Base-by-base conservation (phyloP, 2,888 invertebrate species). In the Sminthurinus aureus region DNA sequence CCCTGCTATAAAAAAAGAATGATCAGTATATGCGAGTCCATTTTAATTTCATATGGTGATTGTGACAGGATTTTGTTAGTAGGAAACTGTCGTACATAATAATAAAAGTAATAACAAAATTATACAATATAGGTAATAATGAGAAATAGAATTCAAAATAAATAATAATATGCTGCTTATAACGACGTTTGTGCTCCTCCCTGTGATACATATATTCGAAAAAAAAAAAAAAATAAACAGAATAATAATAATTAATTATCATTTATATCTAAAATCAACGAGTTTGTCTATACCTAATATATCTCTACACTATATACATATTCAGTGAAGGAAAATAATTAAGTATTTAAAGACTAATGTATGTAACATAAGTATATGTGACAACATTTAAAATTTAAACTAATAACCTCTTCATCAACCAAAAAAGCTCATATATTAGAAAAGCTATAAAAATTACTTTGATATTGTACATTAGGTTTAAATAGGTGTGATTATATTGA, bases 121-220 rank as follows among this genome's bases (percentile, higher is more conserved):
- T 38, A 38, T 38, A 38, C 38, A 4, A 38, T 38, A 58, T 11
- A 58, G 58, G 15, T 18, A 64, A 38, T 38, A 6, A 38, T 11
- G 9, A 3, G 20, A 69, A 69, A 22, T n/a, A 9, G 0, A 22
- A 20, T 18, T 11, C 3, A 20, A 20, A 22, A 69, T 69, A 22
- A 69, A 58, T 12, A 69, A 69, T 18, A 20, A 22, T 20, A 69
- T n/a, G n/a, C n/a, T 22, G 22, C 11, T n/a, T 11, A 69, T 20
- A 20, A 15, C 2, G 11, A 69, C n/a, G n/a, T 69, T 69, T 69
- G 69, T 69, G 69, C 69, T 69, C 69, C 69, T n/a, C 69, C 69
- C 69, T 69, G 69, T 69, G 69, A 69, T 69, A 69, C 11, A 69
- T 18, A 67, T 8, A 69, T 22, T 22, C 18, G n/a, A 8, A n/a